Percentiles rank a stretch among this genome's conserved stretches.
Conservation (phyloP, 2,797 vertebrate genomes). For the Sebastes alutus region DNA sequence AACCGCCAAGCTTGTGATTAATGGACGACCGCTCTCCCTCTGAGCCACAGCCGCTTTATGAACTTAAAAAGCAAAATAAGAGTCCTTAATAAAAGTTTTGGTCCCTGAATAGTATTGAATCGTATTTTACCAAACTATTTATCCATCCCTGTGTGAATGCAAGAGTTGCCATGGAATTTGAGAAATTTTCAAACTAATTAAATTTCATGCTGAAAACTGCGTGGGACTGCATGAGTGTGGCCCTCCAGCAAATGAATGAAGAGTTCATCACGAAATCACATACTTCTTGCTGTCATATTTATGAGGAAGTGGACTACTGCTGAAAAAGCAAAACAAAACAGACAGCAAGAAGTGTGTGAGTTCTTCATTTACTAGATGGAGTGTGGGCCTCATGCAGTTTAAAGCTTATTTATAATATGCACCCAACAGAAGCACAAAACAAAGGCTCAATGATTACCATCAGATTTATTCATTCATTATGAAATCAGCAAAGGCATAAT, state of each 20-base stretch:
- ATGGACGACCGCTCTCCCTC: neutral
- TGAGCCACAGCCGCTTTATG: neutral
- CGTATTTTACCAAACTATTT: neutral
- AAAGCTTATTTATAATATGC: neutral
- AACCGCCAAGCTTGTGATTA: neutral
- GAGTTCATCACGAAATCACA: neutral
- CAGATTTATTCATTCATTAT: neutral
- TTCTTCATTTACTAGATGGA: neutral
- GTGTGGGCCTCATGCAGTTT: neutral
- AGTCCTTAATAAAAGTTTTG: neutral
- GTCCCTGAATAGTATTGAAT: neutral
- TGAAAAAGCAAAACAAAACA: neutral
- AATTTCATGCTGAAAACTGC: neutral
- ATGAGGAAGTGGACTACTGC: neutral
- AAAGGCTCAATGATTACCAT: slow-evolving; percentile 2
- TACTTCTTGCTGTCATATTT: slow-evolving; percentile 16
- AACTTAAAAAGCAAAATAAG: neutral
- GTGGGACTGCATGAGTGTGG: neutral
- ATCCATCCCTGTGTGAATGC: neutral
- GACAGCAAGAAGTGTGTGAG: neutral
- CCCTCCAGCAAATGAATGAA: slow-evolving; percentile 9
- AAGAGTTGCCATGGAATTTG: neutral
- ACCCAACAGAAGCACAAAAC: neutral
- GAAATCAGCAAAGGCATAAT: neutral
- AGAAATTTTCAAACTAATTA: slow-evolving; percentile 2